A percentile compares a stretch with the other conserved stretches of the same genome.
Conservation (phyloP, 2,888 invertebrate species). For the Mimachlamys varia region DNA sequence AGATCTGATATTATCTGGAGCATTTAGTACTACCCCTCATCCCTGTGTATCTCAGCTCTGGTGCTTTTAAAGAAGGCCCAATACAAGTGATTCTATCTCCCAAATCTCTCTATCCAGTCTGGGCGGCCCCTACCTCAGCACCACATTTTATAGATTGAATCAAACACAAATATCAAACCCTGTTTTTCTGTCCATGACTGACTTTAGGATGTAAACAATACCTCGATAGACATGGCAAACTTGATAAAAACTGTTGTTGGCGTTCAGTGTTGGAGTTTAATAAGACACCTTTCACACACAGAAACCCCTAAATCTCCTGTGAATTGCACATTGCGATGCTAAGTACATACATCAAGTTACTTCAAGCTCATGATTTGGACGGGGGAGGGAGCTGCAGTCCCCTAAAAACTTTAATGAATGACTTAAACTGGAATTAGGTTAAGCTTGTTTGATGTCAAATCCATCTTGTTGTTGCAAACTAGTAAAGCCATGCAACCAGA, state of each 20-base stretch:
- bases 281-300: not conserved
- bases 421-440: not conserved
- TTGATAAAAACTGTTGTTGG: not conserved
- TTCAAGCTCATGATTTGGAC: not conserved
- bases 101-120: constrained; percentile 1
- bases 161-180: not conserved
- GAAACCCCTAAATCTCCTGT: not conserved
- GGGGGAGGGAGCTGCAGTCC: not conserved
- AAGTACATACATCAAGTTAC: not conserved
- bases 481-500: no score
- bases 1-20: not conserved
- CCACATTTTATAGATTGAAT: not conserved
- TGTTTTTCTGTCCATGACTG: not conserved
- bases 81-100: not conserved
- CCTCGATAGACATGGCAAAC: not conserved
- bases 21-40: not conserved
- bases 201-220: not conserved
- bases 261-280: not conserved
- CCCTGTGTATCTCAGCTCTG: not conserved
- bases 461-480: not conserved
- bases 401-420: not conserved
- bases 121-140: not conserved
- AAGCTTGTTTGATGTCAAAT: not conserved
- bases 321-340: not conserved
- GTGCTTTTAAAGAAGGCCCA: not conserved